Evolutionary conservation across 2,113 vertebrate species (phyloP).

Genomic region (Mastomys coucha): DNA sequence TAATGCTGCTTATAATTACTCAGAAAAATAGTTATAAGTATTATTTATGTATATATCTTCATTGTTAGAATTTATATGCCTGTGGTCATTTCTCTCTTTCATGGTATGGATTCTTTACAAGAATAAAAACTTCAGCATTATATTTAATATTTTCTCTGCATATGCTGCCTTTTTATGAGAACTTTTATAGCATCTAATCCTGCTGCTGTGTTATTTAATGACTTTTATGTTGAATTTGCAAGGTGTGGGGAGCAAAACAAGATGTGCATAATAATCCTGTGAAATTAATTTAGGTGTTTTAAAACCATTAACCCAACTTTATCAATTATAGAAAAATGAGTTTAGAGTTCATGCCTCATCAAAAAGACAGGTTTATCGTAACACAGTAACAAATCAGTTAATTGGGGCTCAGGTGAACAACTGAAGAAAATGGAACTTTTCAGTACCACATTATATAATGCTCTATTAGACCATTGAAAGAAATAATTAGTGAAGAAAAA

Average conservation of each 20-base stretch:
- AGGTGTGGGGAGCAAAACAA: slow-evolving; percentile 15
- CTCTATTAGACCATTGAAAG: background rate
- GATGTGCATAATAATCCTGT: background rate
- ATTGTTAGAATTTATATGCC: slow-evolving; percentile 38
- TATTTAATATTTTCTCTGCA: background rate
- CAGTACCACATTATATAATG: background rate
- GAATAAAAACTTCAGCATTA: background rate
- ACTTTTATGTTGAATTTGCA: slow-evolving; percentile 8
- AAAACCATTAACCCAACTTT: background rate
- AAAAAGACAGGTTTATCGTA: background rate
- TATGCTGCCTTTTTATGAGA: slow-evolving; percentile 37
- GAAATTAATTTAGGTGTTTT: slow-evolving; percentile 26
- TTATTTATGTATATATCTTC: background rate
- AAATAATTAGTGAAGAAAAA: slow-evolving; percentile 3
- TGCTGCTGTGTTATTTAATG: background rate
- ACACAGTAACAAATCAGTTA: slow-evolving; percentile 49
- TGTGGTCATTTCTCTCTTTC: background rate
- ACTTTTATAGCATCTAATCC: slow-evolving; percentile 23
- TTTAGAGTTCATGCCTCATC: slow-evolving; percentile 31
- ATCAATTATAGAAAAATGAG: slow-evolving; percentile 41
- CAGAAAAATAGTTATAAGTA: background rate
- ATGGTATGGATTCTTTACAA: background rate
- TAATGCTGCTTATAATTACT: background rate
- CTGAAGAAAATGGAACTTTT: slow-evolving; percentile 19
- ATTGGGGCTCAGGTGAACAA: slow-evolving; percentile 15